A percentile compares a stretch with the other conserved stretches of the same genome.
These are phyloP conservation scores for Brenthis daphne DNA, from an alignment of 2,888 invertebrate species.

Conservation along the genomic window DNA sequence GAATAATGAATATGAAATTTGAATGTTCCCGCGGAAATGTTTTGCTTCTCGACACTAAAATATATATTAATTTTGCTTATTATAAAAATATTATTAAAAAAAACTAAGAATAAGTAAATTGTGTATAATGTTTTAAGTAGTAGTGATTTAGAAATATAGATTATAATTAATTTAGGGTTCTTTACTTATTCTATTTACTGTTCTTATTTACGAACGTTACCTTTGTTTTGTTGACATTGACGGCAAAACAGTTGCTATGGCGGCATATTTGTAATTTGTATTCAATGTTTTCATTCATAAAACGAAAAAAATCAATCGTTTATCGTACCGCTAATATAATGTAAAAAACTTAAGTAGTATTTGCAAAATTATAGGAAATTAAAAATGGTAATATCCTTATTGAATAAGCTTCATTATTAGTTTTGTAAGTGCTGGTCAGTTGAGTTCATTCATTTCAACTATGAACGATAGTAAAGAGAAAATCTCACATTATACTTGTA, in stretches of 20 bases:
- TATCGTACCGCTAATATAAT: not conserved
- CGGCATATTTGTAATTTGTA: slow-evolving; percentile 58
- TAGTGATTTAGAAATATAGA: no score
- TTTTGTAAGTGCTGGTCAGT: no score
- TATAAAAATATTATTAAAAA: no score
- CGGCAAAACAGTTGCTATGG: slow-evolving; percentile 58
- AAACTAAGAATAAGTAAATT: no score
- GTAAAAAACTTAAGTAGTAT: not conserved
- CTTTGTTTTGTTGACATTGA: slow-evolving; percentile 10
- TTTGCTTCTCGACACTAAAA: no score
- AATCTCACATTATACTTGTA: slow-evolving; percentile 48
- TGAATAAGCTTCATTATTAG: no score
- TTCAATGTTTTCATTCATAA: not conserved
- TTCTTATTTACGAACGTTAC: not conserved
- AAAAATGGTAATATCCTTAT: not conserved
- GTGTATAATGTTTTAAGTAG: no score
- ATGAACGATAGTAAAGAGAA: slow-evolving; percentile 52
- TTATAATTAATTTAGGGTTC: no score
- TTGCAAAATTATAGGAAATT: slow-evolving; percentile 7
- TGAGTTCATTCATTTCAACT: slow-evolving; percentile 24
- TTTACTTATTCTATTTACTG: no score
- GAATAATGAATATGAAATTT: no score
- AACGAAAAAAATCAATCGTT: not conserved
- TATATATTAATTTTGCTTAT: no score
- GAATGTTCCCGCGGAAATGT: no score